Percentiles rank a stretch among this genome's conserved stretches.
phyloP scores from a whole-genome alignment of 2,797 vertebrate species.

The Macrochelys suwanniensis region DNA sequence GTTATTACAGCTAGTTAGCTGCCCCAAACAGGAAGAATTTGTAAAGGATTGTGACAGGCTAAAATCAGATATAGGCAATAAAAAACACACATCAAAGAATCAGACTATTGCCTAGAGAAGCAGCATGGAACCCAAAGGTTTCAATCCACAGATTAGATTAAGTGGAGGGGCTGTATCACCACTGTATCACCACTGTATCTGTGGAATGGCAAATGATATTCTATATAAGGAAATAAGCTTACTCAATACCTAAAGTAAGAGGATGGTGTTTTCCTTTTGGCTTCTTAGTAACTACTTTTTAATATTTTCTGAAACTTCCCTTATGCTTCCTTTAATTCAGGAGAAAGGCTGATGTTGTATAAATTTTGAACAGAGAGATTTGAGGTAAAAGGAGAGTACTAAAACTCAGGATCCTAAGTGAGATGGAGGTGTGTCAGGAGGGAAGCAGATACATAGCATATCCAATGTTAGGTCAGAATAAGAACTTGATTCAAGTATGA shows the following conservation, averaged over 20 bases:
- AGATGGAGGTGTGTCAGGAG: no score
- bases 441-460: background rate
- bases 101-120: accelerated
- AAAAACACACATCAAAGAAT: background rate
- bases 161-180: accelerated
- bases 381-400: no score
- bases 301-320: background rate
- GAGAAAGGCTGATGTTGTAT: background rate
- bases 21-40: background rate
- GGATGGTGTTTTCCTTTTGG: background rate
- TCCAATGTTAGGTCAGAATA: background rate
- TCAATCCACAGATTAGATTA: accelerated
- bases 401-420: no score
- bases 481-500: background rate
- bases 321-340: background rate
- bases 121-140: background rate
- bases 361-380: no score
- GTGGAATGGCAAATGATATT: background rate
- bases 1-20: background rate
- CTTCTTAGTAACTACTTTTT: background rate
- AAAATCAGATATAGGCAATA: background rate
- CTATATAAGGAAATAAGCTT: background rate
- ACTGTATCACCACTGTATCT: background rate
- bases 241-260: background rate
- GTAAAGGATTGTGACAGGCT: background rate